Evolutionary conservation across 2,797 vertebrate species (phyloP), one percentile per base, ranked within the genome.

Genomic region (Phataginus tetradactyla): DNA sequence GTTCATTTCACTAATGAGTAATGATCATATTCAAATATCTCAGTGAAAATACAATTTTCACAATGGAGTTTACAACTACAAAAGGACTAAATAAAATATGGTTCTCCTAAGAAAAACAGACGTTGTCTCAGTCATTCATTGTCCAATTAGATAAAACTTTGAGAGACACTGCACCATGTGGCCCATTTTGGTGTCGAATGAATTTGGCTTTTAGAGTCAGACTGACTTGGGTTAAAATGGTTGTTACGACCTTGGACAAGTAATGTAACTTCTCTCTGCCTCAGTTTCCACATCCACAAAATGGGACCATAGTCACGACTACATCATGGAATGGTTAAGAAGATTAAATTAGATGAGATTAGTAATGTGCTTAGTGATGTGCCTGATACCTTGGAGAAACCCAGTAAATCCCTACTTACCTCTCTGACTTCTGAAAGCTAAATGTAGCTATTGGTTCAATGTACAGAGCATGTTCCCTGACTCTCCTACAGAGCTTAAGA

Each of bases 31-130:
- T 78, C 34, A 63, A 95, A 23, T 84, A 86, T 42, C 20, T 95
- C 66, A 78, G 10, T 55, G 63, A 61, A 94, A 88, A 95, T 39
- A 71, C 42, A 85, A 84, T 69, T 90, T 68, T 96, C 63, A 77
- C 20, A 79, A 25, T 74, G 34, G 14, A 61, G 3, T 89, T 96
- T 49, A 80, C 7, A 89, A 51, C 17, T 69, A 91, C 1, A 89
- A 83, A 51, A 94, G 15, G 21, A 85, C 32, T 39, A 13, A 64
- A 39, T 49, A 84, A 94, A 68, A 95, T 42, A 14, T 45, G 29
- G 1, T 88, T 88, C 23, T 94, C 71, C 75, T 49, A 51, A 97
- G 45, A 17, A 51, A 95, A 91, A 55, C 3, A 84, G 37, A 88
- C 89, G 21, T 11, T 29, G 25, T 68, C 5, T 81, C 78, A 21